phyloP scores from a whole-genome alignment of 1,140 invertebrate genomes.

The Drosophila kurseongensis region DNA sequence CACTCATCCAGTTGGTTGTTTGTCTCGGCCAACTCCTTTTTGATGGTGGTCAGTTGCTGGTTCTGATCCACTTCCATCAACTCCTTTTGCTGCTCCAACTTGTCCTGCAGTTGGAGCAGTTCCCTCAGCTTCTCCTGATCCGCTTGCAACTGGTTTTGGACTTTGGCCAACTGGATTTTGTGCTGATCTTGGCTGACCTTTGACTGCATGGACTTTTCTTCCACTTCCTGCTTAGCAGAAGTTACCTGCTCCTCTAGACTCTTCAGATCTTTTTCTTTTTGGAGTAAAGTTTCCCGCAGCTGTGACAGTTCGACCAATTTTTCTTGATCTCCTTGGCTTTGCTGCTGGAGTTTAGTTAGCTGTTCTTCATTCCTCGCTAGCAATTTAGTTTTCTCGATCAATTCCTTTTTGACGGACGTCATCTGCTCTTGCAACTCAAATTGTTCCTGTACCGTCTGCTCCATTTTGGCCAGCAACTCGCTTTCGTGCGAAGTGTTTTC shows the following conservation, averaged over 20 bases:
- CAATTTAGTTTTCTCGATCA: not conserved
- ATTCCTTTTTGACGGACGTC: not conserved
- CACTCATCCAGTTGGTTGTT: conserved; percentile 21
- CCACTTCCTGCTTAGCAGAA: conserved; percentile 41
- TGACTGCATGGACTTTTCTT: conserved; percentile 29
- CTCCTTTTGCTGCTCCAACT: conserved; percentile 39
- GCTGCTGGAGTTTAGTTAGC: not conserved
- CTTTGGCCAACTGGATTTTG: conserved; percentile 14
- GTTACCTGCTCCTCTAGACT: conserved; percentile 13
- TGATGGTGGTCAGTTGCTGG: conserved; percentile 17
- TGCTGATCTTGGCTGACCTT: conserved; percentile 21
- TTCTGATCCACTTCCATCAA: conserved; percentile 27
- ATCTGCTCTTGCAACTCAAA: conserved; percentile 13
- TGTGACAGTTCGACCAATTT: not conserved
- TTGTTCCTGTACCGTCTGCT: conserved; percentile 5
- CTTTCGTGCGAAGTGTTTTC: not conserved
- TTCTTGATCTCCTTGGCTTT: not conserved
- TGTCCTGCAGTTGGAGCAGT: conserved; percentile 25
- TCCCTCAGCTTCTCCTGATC: conserved; percentile 19
- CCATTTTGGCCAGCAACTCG: not conserved
- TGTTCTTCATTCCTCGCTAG: conserved; percentile 3
- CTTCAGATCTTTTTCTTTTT: conserved; percentile 4
- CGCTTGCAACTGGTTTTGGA: conserved; percentile 18
- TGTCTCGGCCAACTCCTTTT: conserved; percentile 1
- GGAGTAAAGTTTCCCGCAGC: not conserved